phyloP scores from a whole-genome alignment of 2,888 invertebrate genomes.

The Girardia tigrina region DNA sequence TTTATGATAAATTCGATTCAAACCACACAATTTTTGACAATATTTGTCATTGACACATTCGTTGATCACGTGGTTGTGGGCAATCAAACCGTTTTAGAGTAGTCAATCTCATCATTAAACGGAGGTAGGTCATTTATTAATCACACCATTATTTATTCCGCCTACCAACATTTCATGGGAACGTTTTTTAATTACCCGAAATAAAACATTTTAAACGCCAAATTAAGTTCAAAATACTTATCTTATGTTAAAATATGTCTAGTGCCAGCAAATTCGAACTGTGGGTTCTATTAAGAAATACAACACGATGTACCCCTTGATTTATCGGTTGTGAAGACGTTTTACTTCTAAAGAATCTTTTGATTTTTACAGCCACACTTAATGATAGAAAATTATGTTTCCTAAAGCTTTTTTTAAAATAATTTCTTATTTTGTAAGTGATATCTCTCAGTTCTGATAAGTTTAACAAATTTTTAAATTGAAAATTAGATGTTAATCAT shows the following conservation, averaged over 20 bases:
- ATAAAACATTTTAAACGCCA: slow-evolving; percentile 17
- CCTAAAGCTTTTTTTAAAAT: no score
- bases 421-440: no score
- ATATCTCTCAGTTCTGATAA: no score
- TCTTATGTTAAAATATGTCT: not conserved
- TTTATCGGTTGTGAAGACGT: no score
- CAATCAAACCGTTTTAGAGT: slow-evolving; percentile 14
- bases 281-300: no score
- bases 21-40: slow-evolving; percentile 12
- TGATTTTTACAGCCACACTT: no score
- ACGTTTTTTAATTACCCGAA: not conserved
- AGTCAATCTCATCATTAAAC: slow-evolving; percentile 20
- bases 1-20: not conserved
- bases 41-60: slow-evolving; percentile 20
- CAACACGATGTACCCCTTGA: no score
- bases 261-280: not conserved
- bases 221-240: not conserved
- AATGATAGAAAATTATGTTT: no score
- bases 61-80: slow-evolving; percentile 13
- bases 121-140: slow-evolving; percentile 20
- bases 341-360: no score
- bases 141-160: slow-evolving; percentile 10
- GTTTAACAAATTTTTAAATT: no score
- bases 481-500: no score
- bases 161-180: slow-evolving; percentile 23